Percentiles rank a stretch among this genome's conserved stretches.
Evolutionary conservation across 2,113 vertebrate species (phyloP).

Genomic region (Elgaria multicarinata): DNA sequence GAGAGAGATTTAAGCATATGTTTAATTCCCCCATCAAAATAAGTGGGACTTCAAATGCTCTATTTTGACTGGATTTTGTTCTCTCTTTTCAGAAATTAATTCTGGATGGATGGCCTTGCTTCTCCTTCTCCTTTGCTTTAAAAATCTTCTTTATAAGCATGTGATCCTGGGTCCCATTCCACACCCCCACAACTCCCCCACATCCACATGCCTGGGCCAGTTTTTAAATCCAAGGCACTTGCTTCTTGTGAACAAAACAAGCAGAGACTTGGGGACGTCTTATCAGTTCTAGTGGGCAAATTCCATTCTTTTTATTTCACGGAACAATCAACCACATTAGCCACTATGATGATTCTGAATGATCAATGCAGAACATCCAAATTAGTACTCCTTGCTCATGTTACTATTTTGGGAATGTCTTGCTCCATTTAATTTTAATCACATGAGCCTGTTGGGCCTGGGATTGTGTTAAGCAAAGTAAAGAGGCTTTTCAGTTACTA

Average conservation of each 20-base stretch:
- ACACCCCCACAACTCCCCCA: too few relatives aligned
- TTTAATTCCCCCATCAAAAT: too few relatives aligned
- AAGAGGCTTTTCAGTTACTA: slow-evolving; percentile 42
- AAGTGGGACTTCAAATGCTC: too few relatives aligned
- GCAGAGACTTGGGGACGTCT: neutral
- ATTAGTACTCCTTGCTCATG: slow-evolving; percentile 46
- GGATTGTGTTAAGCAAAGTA: slow-evolving; percentile 39
- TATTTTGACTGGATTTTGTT: neutral
- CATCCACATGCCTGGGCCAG: neutral
- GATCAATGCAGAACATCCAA: accelerated
- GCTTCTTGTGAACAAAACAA: neutral
- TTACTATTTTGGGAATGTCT: slow-evolving; percentile 48
- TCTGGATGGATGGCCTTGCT: neutral
- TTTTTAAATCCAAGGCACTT: neutral
- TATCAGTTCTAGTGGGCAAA: neutral
- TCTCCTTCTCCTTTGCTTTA: neutral
- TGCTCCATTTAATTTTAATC: slow-evolving; percentile 68
- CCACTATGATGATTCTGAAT: slow-evolving; percentile 4
- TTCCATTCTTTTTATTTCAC: slow-evolving; percentile 5
- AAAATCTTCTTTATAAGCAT: neutral
- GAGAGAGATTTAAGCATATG: neutral
- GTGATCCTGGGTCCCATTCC: neutral
- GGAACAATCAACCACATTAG: slow-evolving; percentile 3
- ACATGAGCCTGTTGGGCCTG: slow-evolving; percentile 41
- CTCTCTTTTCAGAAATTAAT: neutral